Evolutionary conservation across 1,140 invertebrate species (phyloP), one percentile per base, ranked within the genome.

Genomic region (Scaptodrosophila lebanonensis): DNA sequence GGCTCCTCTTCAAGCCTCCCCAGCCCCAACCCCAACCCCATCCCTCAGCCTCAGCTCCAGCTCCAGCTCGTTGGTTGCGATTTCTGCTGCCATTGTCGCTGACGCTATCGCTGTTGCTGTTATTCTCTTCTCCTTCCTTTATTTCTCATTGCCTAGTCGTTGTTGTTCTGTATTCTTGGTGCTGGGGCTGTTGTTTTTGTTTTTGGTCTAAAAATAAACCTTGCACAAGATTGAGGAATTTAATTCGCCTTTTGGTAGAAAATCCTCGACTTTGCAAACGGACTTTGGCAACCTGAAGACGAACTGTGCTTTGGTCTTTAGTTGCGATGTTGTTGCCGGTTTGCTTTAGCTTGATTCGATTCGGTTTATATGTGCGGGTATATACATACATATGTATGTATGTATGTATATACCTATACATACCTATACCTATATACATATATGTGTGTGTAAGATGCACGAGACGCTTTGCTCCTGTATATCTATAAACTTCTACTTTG

Each of bases 201-300:
- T 53, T 67, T 64, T 68, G 63, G 54, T 82, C 75, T 82, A 82
- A 82, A 82, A 82, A 82, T 82, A 82, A 82, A 82, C 75, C 49
- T 59, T 69, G 66, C 76, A 60, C 66, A 79, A 82, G 75, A 82
- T 82, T 75, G 76, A 75, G 76, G 75, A 82, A 82, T 82, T 82
- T 82, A 82, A 82, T 82, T 82, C 75, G 75, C 75, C 70, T 82
- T 79, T 82, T 83, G 75, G 76, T 83, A 83, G 75, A 82, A n/a
- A 82, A 82, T 83, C 76, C 76, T 75, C 76, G 53, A 70, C 70
- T 83, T 83, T 82, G 70, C 69, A 79, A 83, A 82, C 76, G 76
- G 75, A 82, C 75, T 82, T 82, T 82, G 75, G 59, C 52, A 66
- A 66, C 43, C 39, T 38, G 49, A 57, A 60, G 49, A 36, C 53